Evolutionary conservation across 2,797 vertebrate species (phyloP).

Genomic region (Schizopygopsis pylzovi): DNA sequence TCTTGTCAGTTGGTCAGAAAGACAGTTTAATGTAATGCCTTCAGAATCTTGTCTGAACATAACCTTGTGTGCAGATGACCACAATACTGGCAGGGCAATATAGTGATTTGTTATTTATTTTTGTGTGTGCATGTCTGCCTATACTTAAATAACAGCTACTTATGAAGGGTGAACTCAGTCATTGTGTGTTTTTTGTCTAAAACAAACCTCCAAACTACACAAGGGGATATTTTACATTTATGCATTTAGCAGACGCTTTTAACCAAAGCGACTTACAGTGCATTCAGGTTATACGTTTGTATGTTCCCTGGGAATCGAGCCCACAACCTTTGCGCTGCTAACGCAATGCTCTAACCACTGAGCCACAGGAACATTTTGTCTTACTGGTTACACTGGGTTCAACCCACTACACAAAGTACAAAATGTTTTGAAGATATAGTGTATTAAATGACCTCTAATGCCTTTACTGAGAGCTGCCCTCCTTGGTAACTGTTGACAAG

Average conservation of each 20-base stretch:
- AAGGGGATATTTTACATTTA: constrained; percentile 20
- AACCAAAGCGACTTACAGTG: no score
- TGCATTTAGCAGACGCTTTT: no score
- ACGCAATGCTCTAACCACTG: no score
- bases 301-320: no score
- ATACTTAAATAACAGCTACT: constrained; percentile 56
- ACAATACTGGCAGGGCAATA: constrained; percentile 55
- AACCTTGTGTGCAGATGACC: constrained; percentile 52
- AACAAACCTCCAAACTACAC: constrained; percentile 54
- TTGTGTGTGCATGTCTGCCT: constrained; percentile 46
- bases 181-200: constrained; percentile 54
- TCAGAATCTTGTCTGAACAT: constrained; percentile 40
- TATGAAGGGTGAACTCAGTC: constrained; percentile 52
- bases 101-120: constrained; percentile 53
- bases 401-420: constrained; percentile 45
- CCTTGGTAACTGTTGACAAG: not conserved
- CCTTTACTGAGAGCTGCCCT: not conserved
- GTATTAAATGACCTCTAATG: constrained; percentile 12
- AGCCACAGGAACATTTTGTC: not conserved
- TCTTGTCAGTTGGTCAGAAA: not conserved
- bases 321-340: no score
- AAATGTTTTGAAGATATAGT: constrained; percentile 16
- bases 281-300: no score
- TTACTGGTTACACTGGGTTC: constrained; percentile 41
- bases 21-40: constrained; percentile 21